Conservation (phyloP, 2,113 vertebrate species). For the Lucifuga dentata region DNA sequence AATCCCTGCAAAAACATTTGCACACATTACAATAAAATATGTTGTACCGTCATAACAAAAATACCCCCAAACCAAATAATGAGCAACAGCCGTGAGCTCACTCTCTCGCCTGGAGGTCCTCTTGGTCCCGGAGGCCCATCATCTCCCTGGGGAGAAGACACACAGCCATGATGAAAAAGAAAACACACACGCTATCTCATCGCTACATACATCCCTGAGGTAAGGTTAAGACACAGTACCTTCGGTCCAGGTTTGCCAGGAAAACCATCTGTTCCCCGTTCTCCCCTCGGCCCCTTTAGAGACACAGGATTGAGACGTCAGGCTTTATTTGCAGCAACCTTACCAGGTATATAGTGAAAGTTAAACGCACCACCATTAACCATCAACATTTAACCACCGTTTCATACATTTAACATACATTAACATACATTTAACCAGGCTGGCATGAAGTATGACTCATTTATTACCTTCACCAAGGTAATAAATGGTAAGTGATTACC, state of each 20-base stretch:
- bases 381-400: neutral
- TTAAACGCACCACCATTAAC: neutral
- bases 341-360: neutral
- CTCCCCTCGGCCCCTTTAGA: slow-evolving; percentile 82
- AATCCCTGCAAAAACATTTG: slow-evolving; percentile 73
- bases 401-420: too few species aligned
- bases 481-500: too few species aligned
- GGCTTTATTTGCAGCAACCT: neutral
- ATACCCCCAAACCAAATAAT: neutral
- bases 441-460: too few species aligned
- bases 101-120: slow-evolving; percentile 82
- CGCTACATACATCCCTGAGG: neutral
- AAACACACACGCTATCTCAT: slow-evolving; percentile 11
- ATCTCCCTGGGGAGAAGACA: slow-evolving; percentile 69
- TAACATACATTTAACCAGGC: too few species aligned
- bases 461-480: too few species aligned
- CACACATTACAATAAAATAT: neutral
- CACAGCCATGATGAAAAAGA: neutral
- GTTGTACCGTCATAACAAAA: neutral
- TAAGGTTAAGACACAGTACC: slow-evolving; percentile 62
- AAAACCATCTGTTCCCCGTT: slow-evolving; percentile 82
- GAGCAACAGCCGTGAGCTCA: slow-evolving; percentile 53
- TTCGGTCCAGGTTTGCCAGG: slow-evolving; percentile 83
- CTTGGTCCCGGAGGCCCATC: slow-evolving; percentile 83
- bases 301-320: slow-evolving; percentile 28